These are phyloP conservation scores for Meles meles DNA, from an alignment of 2,113 vertebrate species.

Conservation along the genomic window DNA sequence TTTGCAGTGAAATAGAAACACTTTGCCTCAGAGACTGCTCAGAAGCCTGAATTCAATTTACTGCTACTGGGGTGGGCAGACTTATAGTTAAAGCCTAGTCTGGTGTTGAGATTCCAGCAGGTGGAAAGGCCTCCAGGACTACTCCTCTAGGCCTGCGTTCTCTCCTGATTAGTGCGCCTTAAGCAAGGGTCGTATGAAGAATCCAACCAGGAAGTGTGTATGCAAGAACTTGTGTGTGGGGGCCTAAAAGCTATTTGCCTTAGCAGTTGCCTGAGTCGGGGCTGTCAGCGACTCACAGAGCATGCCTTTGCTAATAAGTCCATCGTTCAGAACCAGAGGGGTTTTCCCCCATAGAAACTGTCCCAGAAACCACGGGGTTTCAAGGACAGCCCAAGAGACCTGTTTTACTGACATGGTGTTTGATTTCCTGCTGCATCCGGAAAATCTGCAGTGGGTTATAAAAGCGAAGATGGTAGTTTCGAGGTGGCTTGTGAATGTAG, in stretches of 20 bases:
- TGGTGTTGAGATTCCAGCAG: neutral
- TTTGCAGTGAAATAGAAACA: neutral
- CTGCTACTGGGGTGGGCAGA: neutral
- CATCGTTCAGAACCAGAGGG: neutral
- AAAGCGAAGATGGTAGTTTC: neutral
- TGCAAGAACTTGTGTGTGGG: neutral
- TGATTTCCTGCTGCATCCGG: neutral
- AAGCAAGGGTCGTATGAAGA: neutral
- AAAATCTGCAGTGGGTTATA: neutral
- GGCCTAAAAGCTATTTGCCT: neutral
- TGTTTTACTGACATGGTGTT: neutral
- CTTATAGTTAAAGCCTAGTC: neutral
- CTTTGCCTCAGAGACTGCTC: slow-evolving; percentile 11
- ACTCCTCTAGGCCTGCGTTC: neutral
- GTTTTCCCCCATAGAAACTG: neutral
- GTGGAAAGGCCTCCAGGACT: neutral
- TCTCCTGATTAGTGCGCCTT: slow-evolving; percentile 16
- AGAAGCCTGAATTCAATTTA: neutral
- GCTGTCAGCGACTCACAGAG: neutral
- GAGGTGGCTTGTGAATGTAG: neutral
- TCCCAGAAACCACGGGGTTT: neutral
- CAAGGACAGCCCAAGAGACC: neutral
- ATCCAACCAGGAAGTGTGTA: neutral
- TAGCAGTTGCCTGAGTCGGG: neutral
- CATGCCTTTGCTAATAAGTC: neutral